A percentile compares a stretch with the other conserved stretches of the same genome.
These are phyloP conservation scores for Dicrostonyx torquatus DNA, from an alignment of 2,797 vertebrate genomes.

Conservation along the genomic window DNA sequence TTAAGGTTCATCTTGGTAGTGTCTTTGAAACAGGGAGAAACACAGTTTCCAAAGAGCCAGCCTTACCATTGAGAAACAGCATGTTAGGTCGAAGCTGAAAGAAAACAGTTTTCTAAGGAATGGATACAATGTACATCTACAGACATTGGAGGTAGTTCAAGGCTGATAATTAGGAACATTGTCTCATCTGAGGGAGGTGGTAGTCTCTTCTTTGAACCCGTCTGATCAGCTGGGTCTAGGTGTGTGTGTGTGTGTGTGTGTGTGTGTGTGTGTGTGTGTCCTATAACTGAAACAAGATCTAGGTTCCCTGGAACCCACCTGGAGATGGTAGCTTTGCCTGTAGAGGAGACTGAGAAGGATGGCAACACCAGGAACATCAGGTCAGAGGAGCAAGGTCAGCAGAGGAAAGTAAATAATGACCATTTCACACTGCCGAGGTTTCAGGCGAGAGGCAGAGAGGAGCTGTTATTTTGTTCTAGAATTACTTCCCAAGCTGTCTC, in stretches of 20 bases:
- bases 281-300: neutral
- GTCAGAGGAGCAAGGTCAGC: neutral
- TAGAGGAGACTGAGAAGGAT: neutral
- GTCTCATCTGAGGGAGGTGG: neutral
- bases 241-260: neutral
- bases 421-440: neutral
- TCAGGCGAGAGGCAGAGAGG: neutral
- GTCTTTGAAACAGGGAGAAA: neutral
- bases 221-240: neutral
- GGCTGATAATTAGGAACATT: constrained; percentile 37
- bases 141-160: neutral
- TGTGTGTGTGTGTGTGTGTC: too few species aligned
- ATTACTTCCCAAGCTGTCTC: too few species aligned
- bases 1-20: neutral
- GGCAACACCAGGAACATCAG: neutral
- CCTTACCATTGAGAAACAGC: neutral
- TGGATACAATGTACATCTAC: neutral
- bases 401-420: neutral
- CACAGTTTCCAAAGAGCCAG: neutral
- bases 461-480: too few species aligned
- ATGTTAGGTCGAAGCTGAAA: neutral
- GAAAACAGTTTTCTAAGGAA: neutral
- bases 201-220: neutral
- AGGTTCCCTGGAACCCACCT: neutral
- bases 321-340: neutral